Percentiles rank a stretch among this genome's conserved stretches.
Evolutionary conservation across 2,113 vertebrate species (phyloP).

Genomic region (Labeo catla): DNA sequence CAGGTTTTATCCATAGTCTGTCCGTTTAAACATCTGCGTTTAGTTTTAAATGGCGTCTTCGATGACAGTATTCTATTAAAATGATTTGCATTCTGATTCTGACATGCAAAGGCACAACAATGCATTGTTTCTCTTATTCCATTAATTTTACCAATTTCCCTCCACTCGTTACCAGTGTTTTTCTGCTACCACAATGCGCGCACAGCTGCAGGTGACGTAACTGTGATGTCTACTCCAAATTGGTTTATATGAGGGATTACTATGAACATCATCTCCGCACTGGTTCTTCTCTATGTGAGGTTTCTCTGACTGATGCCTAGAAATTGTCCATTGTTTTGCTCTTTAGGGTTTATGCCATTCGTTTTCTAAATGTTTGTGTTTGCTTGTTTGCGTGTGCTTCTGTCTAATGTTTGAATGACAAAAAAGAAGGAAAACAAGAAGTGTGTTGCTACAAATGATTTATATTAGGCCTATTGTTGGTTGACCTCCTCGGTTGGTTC

Average conservation of each 20-base stretch:
- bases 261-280: slow-evolving; percentile 2
- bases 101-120: too few species aligned
- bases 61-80: too few species aligned
- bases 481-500: not conserved
- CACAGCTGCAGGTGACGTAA: too few species aligned
- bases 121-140: too few species aligned
- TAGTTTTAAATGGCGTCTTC: too few species aligned
- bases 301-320: slow-evolving; percentile 2
- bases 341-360: slow-evolving; percentile 31
- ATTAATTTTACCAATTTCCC: too few species aligned
- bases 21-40: too few species aligned
- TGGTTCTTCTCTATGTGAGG: not conserved
- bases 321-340: not conserved
- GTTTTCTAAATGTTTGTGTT: slow-evolving; percentile 30
- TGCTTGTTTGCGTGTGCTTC: slow-evolving; percentile 2
- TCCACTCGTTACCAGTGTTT: too few species aligned
- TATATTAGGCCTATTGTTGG: not conserved
- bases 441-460: not conserved
- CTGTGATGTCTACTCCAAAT: too few species aligned
- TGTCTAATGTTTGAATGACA: not conserved
- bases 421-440: not conserved
- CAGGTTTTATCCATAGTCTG: too few species aligned
- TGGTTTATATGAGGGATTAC: not conserved
- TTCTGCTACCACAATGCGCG: too few species aligned
- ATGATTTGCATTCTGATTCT: too few species aligned